Evolutionary conservation across 2,113 vertebrate genomes (phyloP), one percentile per base, ranked within the genome.

Genomic region (Cheilinus undulatus): DNA sequence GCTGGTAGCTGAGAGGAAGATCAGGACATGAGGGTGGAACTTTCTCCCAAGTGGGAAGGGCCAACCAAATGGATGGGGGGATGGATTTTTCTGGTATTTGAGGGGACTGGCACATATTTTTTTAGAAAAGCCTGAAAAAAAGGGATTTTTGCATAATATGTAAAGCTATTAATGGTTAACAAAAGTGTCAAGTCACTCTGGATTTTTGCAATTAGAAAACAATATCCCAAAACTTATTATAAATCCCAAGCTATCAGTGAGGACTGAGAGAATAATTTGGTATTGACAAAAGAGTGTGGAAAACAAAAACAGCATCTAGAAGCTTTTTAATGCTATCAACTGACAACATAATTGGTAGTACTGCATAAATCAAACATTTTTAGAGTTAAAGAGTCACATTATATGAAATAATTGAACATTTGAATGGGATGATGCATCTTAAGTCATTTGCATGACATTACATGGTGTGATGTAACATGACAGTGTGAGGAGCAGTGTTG

Each of bases 261-360:
- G 66, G 69, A 66, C 65, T 38, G 81, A 78, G 86, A 86, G 82
- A 75, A 90, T 91, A 93, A 93, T 91, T 93, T 86, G 74, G 73
- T 92, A 93, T 94, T 93, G 92, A 93, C 86, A 70, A 90, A 91
- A 86, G 80, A 80, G 78, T 86, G 82, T 72, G 80, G 85, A 87
- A 89, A 84, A 70, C 83, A 60, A 72, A 84, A 87, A 84, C 69
- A 68, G 62, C 71, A 73, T 60, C 32, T 80, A 50, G 73, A 89
- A 81, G 87, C 84, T 88, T 85, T 87, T 93, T 89, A n/a, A 91
- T 82, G 81, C 85, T 85, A 88, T 85, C 78, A 86, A 80, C 87
- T 89, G 91, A 89, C 85, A 90, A 83, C 64, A 88, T 90, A 85
- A 90, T 90, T 84, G 87, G 62, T 66, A 56, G 73, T 52, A 62